Evolutionary conservation across 2,797 vertebrate genomes (phyloP), one percentile per base, ranked within the genome.

Genomic region (Gadopsis marmoratus): DNA sequence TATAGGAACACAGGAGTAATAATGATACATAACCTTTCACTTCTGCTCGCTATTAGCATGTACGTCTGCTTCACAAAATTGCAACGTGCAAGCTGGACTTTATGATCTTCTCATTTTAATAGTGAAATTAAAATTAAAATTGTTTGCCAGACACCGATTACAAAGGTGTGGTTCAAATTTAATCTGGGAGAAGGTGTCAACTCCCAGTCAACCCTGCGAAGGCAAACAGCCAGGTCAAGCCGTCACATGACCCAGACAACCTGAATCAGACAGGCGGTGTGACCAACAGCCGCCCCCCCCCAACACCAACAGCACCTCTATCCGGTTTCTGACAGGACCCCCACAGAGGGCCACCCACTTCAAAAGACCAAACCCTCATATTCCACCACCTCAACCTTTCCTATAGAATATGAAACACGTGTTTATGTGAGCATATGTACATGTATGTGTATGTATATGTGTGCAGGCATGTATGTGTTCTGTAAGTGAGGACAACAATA

Each of bases 241-340:
- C 16, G 14, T 84, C 82, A 81, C 69, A 78, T 76, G 76, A 87
- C 86, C 85, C 73, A 78, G 88, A 79, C 86, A 81, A 54, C 59
- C 48, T 73, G 67, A 86, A 84, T 85, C 70, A 83, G 67, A 61
- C 71, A 13, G 51, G 50, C 53, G 9, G 71, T 6, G 59, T 77
- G 55, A 74, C 37, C 21, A 73, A 63, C 74, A 43, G n/a, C 48
- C 17, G 1, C 35, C n/a, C 54, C 7, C 7, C 13, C 35, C 41
- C 35, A 21, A 43, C 41, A 43, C 41, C 14, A 53, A 19, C 31
- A 50, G 8, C 48, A 61, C 47, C 74, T 58, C 74, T 2, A 21
- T 45, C 43, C 63, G 2, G 14, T 21, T 37, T 75, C 53, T 78
- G 73, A 75, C 74, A 71, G 74, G 39, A 82, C 79, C 63, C 70